Evolutionary conservation across 2,888 invertebrate genomes (phyloP).

Genomic region (Thymelicus acteon): DNA sequence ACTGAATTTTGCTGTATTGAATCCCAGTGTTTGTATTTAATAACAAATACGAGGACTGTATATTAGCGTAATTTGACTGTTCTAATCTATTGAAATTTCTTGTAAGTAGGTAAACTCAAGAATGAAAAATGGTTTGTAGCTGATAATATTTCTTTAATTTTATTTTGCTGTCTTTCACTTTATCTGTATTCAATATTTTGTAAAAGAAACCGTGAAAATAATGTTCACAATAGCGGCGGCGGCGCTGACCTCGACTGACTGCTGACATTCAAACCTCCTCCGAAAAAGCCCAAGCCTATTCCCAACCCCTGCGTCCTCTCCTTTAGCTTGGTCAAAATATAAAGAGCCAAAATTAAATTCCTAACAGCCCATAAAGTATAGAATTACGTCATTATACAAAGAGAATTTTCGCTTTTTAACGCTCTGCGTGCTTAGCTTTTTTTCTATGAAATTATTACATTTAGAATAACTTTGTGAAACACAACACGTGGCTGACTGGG

Average conservation of each 20-base stretch:
- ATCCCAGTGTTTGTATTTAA: too few species aligned
- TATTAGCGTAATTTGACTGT: too few species aligned
- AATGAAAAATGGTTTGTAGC: too few species aligned
- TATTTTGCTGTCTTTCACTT: too few species aligned
- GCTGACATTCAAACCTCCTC: slow-evolving; percentile 6
- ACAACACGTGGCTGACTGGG: slow-evolving; percentile 24
- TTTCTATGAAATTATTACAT: slow-evolving; percentile 21
- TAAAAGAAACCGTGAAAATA: too few species aligned
- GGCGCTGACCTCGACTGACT: slow-evolving; percentile 8
- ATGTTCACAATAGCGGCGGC: too few species aligned
- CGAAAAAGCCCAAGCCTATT: slow-evolving; percentile 5
- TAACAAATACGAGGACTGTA: too few species aligned
- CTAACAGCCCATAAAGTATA: slow-evolving; percentile 74
- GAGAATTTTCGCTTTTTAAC: slow-evolving; percentile 54
- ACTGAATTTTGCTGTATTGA: too few species aligned
- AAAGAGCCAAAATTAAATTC: slow-evolving; percentile 80
- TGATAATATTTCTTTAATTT: too few species aligned
- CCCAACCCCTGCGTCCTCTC: neutral
- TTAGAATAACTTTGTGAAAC: slow-evolving; percentile 39
- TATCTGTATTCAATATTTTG: too few species aligned
- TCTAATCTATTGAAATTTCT: too few species aligned
- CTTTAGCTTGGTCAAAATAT: slow-evolving; percentile 70
- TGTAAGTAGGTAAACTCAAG: too few species aligned
- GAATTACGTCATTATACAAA: slow-evolving; percentile 77
- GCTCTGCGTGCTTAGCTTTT: slow-evolving; percentile 34